phyloP scores from a whole-genome alignment of 2,797 vertebrate species.

The Semaprochilodus insignis region DNA sequence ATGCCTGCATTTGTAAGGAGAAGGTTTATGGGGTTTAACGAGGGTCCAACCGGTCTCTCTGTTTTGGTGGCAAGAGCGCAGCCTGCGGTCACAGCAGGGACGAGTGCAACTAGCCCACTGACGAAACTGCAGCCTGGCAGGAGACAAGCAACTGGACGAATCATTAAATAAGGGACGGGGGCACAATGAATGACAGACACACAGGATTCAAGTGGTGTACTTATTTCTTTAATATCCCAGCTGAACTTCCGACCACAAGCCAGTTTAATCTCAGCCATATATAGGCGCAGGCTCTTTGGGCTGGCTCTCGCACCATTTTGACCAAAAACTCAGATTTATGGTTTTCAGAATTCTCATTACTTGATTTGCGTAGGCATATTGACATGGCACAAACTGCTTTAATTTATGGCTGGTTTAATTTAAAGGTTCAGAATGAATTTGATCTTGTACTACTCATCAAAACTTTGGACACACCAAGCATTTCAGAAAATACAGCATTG shows the following conservation, averaged over 20 bases:
- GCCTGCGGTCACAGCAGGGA: conserved; percentile 24
- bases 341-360: not conserved
- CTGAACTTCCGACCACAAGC: conserved; percentile 48
- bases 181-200: conserved; percentile 37
- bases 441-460: not conserved
- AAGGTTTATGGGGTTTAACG: not conserved
- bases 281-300: conserved; percentile 31
- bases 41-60: conserved; percentile 18
- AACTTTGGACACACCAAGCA: not conserved
- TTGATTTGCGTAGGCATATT: not conserved
- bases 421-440: not conserved
- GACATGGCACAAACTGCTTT: not conserved
- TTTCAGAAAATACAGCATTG: not conserved
- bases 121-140: conserved; percentile 46
- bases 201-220: conserved; percentile 33
- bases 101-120: conserved; percentile 13
- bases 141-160: conserved; percentile 41
- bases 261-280: conserved; percentile 43
- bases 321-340: not conserved
- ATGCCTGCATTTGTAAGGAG: not conserved
- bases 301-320: not conserved
- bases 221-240: conserved; percentile 45
- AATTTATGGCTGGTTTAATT: no score
- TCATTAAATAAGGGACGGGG: conserved; percentile 45
- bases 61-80: conserved; percentile 62